phyloP scores from a whole-genome alignment of 92 coral and sea anemone species.

The Isaurus tuberculatus region DNA sequence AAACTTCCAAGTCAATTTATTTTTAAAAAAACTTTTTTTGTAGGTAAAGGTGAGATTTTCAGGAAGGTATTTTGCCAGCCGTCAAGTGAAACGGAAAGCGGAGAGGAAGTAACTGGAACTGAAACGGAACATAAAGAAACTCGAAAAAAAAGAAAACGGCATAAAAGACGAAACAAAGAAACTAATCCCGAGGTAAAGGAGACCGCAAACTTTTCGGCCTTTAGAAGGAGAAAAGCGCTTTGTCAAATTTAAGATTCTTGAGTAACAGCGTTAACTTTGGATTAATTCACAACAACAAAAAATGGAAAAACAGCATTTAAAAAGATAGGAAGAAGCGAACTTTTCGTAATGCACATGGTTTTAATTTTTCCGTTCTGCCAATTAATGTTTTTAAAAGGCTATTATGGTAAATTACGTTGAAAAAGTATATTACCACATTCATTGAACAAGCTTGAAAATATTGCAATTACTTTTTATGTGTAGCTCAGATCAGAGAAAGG shows the following conservation, averaged over 20 bases:
- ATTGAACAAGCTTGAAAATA: not conserved
- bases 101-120: constrained; percentile 37
- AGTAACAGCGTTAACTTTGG: too few species aligned
- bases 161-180: constrained; percentile 30
- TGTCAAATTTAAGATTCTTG: too few species aligned
- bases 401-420: too few species aligned
- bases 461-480: not conserved
- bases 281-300: too few species aligned
- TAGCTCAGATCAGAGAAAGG: constrained; percentile 10
- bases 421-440: not conserved
- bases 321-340: too few species aligned
- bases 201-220: not conserved
- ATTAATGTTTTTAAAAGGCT: too few species aligned
- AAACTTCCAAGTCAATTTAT: not conserved
- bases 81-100: constrained; percentile 34
- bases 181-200: constrained; percentile 23
- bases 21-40: not conserved
- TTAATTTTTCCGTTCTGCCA: too few species aligned
- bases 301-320: too few species aligned
- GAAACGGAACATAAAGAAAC: constrained; percentile 25
- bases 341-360: too few species aligned
- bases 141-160: constrained; percentile 20
- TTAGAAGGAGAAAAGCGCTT: not conserved
- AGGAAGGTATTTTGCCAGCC: constrained; percentile 39
- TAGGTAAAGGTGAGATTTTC: constrained; percentile 49